phyloP scores from a whole-genome alignment of 2,888 invertebrate genomes.

The Drosophila hamatofila region DNA sequence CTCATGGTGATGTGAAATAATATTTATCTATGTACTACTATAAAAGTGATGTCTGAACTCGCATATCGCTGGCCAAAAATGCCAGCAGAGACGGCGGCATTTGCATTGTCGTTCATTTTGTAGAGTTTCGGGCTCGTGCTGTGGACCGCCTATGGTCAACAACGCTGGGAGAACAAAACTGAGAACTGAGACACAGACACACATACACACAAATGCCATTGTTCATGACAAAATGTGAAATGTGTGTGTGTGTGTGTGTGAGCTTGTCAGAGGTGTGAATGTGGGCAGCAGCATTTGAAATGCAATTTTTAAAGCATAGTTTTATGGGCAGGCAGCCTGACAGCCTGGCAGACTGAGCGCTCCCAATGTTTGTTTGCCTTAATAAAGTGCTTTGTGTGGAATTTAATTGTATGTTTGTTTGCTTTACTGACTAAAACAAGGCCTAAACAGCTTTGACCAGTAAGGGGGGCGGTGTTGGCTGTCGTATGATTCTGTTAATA shows the following conservation, averaged over 20 bases:
- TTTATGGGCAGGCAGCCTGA: slow-evolving; percentile 24
- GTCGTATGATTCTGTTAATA: slow-evolving; percentile 38
- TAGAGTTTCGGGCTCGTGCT: slow-evolving; percentile 9
- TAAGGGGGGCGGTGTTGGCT: background rate
- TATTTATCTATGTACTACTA: slow-evolving; percentile 35
- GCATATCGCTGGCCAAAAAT: slow-evolving; percentile 24
- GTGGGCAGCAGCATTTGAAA: slow-evolving; percentile 40
- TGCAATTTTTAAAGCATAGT: slow-evolving; percentile 57
- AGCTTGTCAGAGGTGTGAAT: slow-evolving; percentile 33
- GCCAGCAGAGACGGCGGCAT: slow-evolving; percentile 21
- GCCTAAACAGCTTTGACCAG: slow-evolving; percentile 8
- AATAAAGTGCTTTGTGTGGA: slow-evolving; percentile 61
- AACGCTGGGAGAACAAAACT: background rate
- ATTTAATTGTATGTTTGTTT: slow-evolving; percentile 62
- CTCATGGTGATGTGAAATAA: slow-evolving; percentile 30
- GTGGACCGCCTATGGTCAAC: slow-evolving; percentile 32
- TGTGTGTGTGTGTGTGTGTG: slow-evolving; percentile 11
- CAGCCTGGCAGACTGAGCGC: background rate
- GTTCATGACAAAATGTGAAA: slow-evolving; percentile 57
- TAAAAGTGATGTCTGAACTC: slow-evolving; percentile 11
- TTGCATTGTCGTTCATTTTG: slow-evolving; percentile 25
- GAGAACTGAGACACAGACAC: slow-evolving; percentile 5
- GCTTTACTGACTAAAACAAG: slow-evolving; percentile 36
- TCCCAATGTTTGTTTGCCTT: slow-evolving; percentile 49
- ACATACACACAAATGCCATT: slow-evolving; percentile 52